Conservation (phyloP, 2,797 vertebrate genomes). For the Notoglanidium macrostoma region DNA sequence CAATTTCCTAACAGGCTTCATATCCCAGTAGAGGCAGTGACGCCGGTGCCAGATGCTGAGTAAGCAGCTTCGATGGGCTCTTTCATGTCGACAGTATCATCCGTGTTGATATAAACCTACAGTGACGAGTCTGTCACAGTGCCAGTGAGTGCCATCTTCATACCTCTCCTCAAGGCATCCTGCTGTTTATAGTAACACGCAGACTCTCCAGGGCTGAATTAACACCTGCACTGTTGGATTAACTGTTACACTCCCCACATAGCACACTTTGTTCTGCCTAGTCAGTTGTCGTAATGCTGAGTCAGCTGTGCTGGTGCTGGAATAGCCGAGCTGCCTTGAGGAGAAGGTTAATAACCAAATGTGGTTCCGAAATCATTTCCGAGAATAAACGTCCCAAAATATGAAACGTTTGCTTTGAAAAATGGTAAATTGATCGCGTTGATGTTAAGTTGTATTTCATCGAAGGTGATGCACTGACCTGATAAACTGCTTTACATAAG, state of each 20-base stretch:
- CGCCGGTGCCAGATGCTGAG: slow-evolving; percentile 1
- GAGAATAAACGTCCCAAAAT: neutral
- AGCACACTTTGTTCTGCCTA: neutral
- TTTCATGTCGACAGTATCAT: neutral
- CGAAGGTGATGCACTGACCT: neutral
- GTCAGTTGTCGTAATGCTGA: neutral
- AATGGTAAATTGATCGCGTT: neutral
- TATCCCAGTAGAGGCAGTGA: neutral
- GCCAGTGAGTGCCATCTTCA: neutral
- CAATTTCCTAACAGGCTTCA: neutral
- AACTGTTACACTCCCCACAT: neutral
- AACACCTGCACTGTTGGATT: neutral
- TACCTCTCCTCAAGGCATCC: neutral
- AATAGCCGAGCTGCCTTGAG: neutral
- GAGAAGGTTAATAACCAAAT: neutral
- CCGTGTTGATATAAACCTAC: neutral
- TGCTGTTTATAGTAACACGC: neutral
- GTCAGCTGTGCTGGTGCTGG: neutral
- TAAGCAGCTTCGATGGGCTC: neutral
- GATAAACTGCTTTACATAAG: neutral
- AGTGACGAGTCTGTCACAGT: neutral
- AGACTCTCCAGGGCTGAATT: no score
- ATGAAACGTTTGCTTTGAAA: no score
- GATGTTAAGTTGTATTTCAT: neutral
- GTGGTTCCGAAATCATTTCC: neutral